Evolutionary conservation across 2,888 invertebrate species (phyloP), one percentile per base, ranked within the genome.

Genomic region (Tridacna crocea): DNA sequence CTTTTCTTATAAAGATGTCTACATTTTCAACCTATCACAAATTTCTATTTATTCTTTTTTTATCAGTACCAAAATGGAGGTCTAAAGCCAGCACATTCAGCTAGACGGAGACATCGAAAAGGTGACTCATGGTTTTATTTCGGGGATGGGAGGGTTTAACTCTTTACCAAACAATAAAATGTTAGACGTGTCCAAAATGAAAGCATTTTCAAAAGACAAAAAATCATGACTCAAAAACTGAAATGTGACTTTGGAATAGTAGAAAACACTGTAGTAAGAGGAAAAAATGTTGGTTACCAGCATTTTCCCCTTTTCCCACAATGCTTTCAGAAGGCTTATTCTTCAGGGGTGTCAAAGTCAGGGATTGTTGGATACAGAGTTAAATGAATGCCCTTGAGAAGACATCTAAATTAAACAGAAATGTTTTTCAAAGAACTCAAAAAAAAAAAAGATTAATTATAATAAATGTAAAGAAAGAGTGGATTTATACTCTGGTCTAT

Each of bases 401-500:
- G 36, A 36, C 36, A 36, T 36, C 36, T 36, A 55, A 19, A 19
- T 55, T 55, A 55, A 55, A 55, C 36, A 36, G 36, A 55, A 55
- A 55, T 19, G 1, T 1, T 61, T 61, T 24, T 24, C 61, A 61
- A 61, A 8, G 61, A 61, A 61, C 19, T 61, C 61, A 61, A 22
- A 17, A 17, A 61, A 22, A 61, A 61, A 22, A 17, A 17, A 61
- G 61, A 61, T 61, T n/a, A 61, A 22, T 61, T 12, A 61, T n/a
- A 61, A 13, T 13, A n/a, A 13, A 61, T 24, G 61, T n/a, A 22
- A 61, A 61, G 61, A 61, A n/a, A 24, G 61, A 61, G 61, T 61
- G 61, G 58, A 13, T n/a, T 61, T 22, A n/a, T 61, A 61, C 26
- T 61, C 61, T 61, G 61, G 61, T 61, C 61, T 61, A 24, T 61